A percentile compares a stretch with the other conserved stretches of the same genome.
These are phyloP conservation scores for Leptinotarsa tumamoca DNA, from an alignment of 2,888 invertebrate genomes.

Conservation along the genomic window DNA sequence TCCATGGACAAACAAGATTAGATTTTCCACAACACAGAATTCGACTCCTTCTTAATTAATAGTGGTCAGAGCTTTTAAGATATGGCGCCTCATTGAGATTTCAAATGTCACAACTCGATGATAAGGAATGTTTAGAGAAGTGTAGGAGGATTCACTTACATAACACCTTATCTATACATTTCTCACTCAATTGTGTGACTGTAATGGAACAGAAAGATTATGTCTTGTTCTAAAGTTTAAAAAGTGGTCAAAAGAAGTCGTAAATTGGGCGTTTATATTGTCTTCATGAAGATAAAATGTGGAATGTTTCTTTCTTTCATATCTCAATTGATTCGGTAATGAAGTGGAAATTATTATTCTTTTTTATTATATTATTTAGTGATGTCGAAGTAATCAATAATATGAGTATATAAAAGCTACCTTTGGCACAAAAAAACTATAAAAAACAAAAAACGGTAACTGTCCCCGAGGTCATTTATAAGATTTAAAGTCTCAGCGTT, in stretches of 20 bases:
- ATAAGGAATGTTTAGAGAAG: slow-evolving; percentile 43
- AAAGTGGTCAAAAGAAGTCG: slow-evolving; percentile 47
- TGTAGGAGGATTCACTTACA: slow-evolving; percentile 34
- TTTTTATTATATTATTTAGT: not conserved
- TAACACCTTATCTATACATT: slow-evolving; percentile 34
- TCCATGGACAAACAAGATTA: slow-evolving; percentile 39
- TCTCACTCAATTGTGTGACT: slow-evolving; percentile 45
- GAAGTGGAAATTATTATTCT: too few relatives aligned
- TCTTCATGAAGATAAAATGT: too few relatives aligned
- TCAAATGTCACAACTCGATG: slow-evolving; percentile 48
- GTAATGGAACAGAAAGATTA: slow-evolving; percentile 53
- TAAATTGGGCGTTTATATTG: slow-evolving; percentile 42
- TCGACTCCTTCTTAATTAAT: slow-evolving; percentile 50
- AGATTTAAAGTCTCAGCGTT: slow-evolving; percentile 9
- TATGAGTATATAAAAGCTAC: not conserved
- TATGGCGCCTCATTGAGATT: slow-evolving; percentile 56
- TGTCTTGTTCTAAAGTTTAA: slow-evolving; percentile 51
- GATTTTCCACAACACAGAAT: slow-evolving; percentile 36
- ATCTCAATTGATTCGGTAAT: too few relatives aligned
- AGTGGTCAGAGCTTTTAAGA: slow-evolving; percentile 49
- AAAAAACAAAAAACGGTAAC: slow-evolving; percentile 1
- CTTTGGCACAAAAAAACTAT: not conserved
- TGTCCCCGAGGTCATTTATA: slow-evolving; percentile 11
- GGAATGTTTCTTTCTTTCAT: too few relatives aligned
- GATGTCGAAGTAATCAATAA: not conserved